Percentiles rank a stretch among this genome's conserved stretches.
Conservation (phyloP, 2,888 invertebrate species). For the Macrophya annulata region DNA sequence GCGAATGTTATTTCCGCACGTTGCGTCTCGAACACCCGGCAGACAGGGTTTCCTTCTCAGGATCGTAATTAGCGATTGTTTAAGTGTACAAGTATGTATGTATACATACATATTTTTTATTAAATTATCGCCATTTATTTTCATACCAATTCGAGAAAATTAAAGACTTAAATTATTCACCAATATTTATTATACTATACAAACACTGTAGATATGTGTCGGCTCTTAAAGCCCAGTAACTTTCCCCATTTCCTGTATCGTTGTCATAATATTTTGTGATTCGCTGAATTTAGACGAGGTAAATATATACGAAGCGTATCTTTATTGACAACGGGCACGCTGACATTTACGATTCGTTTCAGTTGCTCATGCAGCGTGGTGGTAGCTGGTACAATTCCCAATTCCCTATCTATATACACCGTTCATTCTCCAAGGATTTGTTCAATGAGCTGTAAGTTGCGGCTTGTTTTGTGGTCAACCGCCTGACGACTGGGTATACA, state of each 20-base stretch:
- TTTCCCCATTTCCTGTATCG: background rate
- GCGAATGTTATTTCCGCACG: background rate
- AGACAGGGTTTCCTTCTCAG: background rate
- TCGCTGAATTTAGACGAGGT: background rate
- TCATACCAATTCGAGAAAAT: background rate
- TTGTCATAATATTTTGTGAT: background rate
- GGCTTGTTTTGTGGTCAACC: conserved; percentile 24
- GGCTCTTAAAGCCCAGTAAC: background rate
- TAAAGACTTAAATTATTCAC: background rate
- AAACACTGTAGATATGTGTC: background rate
- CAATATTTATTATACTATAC: background rate
- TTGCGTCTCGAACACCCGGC: background rate
- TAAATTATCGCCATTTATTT: background rate
- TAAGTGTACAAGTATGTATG: background rate
- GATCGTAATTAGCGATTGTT: background rate
- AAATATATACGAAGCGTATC: background rate
- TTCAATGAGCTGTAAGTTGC: conserved; percentile 21
- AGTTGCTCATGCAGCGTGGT: background rate
- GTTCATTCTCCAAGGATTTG: conserved; percentile 11
- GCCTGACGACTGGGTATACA: background rate
- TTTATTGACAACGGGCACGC: background rate
- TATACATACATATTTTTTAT: too few species aligned
- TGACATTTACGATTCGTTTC: conserved; percentile 25
- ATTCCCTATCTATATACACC: background rate
- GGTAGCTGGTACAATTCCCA: conserved; percentile 16